Evolutionary conservation across 2,888 invertebrate genomes (phyloP).

Genomic region (Thecophora atra): DNA sequence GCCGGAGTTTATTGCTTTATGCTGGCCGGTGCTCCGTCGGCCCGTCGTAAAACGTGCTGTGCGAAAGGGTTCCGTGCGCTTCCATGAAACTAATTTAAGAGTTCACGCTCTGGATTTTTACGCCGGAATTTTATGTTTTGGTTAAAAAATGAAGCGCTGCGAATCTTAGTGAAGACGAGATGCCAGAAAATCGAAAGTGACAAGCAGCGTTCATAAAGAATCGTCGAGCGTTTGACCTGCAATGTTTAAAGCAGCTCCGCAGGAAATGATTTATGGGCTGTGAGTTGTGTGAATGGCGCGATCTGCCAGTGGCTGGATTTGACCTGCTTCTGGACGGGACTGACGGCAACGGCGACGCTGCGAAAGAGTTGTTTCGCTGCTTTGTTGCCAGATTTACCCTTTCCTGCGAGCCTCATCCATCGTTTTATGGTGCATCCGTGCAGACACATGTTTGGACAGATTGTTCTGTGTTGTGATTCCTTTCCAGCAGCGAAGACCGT

Average conservation of each 20-base stretch:
- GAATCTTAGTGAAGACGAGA: not conserved
- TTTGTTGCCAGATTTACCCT: not conserved
- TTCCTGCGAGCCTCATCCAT: not conserved
- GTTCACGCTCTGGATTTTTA: constrained; percentile 23
- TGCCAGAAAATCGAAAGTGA: constrained; percentile 15
- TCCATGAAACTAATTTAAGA: not conserved
- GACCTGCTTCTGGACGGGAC: constrained; percentile 9
- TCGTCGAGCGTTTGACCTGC: constrained; percentile 16
- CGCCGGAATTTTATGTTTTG: constrained; percentile 20
- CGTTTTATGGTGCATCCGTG: no score
- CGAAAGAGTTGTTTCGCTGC: not conserved
- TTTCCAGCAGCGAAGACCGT: constrained; percentile 20
- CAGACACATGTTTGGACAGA: not conserved
- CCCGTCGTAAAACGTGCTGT: not conserved
- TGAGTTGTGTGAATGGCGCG: not conserved
- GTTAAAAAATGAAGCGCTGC: constrained; percentile 31
- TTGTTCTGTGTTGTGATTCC: constrained; percentile 8
- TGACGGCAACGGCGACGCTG: not conserved
- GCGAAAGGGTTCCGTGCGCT: constrained; percentile 4
- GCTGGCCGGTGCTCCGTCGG: not conserved
- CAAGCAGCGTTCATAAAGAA: constrained; percentile 14
- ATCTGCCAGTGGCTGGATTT: not conserved
- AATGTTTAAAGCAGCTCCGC: not conserved
- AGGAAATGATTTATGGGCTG: constrained; percentile 3
- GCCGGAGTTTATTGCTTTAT: not conserved